Evolutionary conservation across 1,140 invertebrate species (phyloP).

Genomic region (Caenorhabditis brenneri): DNA sequence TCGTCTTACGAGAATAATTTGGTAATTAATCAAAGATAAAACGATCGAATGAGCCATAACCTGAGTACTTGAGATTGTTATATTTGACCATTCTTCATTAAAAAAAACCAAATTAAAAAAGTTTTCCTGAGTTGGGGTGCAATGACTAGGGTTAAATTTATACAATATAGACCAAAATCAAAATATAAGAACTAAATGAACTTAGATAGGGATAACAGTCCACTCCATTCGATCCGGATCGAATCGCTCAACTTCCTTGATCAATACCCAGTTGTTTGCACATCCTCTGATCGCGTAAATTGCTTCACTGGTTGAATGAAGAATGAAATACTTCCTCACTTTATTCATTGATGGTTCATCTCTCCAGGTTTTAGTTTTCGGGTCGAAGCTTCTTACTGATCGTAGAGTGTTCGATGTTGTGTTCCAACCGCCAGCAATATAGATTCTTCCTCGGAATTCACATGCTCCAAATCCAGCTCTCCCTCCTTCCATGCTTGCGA

Average conservation of each 20-base stretch:
- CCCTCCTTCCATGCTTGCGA: background rate
- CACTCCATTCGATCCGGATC: background rate
- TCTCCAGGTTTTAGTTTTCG: background rate
- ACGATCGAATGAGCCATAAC: too few species aligned
- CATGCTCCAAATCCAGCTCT: background rate
- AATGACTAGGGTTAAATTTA: too few species aligned
- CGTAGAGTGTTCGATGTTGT: background rate
- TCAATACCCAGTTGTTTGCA: background rate
- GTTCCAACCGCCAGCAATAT: background rate
- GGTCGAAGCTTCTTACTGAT: background rate
- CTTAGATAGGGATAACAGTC: background rate
- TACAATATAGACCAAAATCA: too few species aligned
- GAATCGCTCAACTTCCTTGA: background rate
- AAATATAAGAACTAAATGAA: too few species aligned
- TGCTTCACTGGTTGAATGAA: background rate
- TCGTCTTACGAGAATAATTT: too few species aligned
- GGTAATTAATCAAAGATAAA: too few species aligned
- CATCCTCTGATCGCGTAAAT: background rate
- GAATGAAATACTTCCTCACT: background rate
- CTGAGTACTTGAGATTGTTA: too few species aligned
- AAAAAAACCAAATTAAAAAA: too few species aligned
- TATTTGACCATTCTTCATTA: too few species aligned
- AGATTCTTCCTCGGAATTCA: background rate
- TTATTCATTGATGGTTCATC: background rate
- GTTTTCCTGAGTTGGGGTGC: too few species aligned